Base-by-base conservation (phyloP, 2,888 invertebrate genomes). In the Ctenicera cuprea region DNA sequence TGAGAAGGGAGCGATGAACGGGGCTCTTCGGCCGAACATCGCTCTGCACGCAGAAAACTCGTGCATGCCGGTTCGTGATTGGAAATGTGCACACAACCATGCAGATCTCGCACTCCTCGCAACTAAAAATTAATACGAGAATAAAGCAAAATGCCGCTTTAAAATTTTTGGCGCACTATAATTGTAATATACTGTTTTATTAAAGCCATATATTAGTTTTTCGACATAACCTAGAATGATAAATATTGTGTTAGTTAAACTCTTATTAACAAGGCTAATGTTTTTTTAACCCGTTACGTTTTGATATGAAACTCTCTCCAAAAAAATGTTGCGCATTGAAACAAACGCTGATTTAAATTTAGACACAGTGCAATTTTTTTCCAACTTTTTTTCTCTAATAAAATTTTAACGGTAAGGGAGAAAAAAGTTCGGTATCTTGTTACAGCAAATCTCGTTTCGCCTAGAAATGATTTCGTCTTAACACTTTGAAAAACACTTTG, bases 11-110 rank as follows among this genome's bases (percentile, higher is more conserved):
- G 63, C 74, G 71, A 70, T 69, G 76, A 66, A 67, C 68, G 71
- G 41, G 41, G 50, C 54, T 64, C 43, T 37, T 37, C 45, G 71
- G 38, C 61, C 72, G 68, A 70, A 71, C 76, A 70, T 59, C 71
- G 76, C 68, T 71, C 61, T 68, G 76, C 76, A 77, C 76, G 76
- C 76, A 77, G 76, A 70, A 77, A 75, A 77, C 69, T 77, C 76
- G 76, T 77, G 76, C 76, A 77, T 75, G 45, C 68, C 57, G 68
- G 63, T 75, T 77, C 76, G 76, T 77, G 76, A 73, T 75, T 77
- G 71, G 67, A 73, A 76, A 76, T 72, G 70, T 73, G 65, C 65
- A 66, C 54, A 66, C 65, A 64, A 66, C 65, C 50, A 66, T 66
- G 65, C 65, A 50, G 65, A 66, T 66, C 50, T 66, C 52, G 52